These are phyloP conservation scores for Drosophila macrospina DNA, from an alignment of 2,888 invertebrate genomes.

Conservation along the genomic window DNA sequence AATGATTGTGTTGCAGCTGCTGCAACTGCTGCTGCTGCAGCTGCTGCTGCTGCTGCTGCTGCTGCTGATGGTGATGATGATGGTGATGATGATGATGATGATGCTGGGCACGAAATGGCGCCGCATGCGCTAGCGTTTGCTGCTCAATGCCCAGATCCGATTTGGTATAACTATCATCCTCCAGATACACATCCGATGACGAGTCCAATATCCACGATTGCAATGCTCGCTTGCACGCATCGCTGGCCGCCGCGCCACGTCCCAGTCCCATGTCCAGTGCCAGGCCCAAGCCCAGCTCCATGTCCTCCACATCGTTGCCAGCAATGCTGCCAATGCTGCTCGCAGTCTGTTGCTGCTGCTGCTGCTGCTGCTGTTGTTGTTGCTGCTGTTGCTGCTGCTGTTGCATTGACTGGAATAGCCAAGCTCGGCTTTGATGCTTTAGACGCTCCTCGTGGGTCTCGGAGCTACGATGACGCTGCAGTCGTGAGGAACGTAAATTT, in stretches of 20 bases:
- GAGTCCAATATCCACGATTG: slow-evolving; percentile 83
- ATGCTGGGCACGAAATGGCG: slow-evolving; percentile 46
- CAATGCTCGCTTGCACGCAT: slow-evolving; percentile 48
- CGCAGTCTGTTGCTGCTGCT: slow-evolving; percentile 54
- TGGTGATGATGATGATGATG: slow-evolving; percentile 66
- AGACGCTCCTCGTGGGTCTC: slow-evolving; percentile 84
- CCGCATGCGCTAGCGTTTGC: slow-evolving; percentile 46
- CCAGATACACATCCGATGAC: slow-evolving; percentile 85
- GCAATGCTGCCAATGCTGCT: too few relatives aligned
- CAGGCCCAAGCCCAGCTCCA: slow-evolving; percentile 72
- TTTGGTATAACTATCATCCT: slow-evolving; percentile 85
- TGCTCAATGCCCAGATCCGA: slow-evolving; percentile 85
- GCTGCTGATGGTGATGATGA: slow-evolving; percentile 55
- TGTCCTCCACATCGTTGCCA: slow-evolving; percentile 68
- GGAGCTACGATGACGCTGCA: slow-evolving; percentile 85
- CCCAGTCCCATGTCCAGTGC: slow-evolving; percentile 47
- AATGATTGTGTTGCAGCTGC: slow-evolving; percentile 65
- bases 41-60: slow-evolving; percentile 12
- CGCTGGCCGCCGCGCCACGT: slow-evolving; percentile 41
- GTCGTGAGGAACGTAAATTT: slow-evolving; percentile 73
- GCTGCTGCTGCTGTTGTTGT: slow-evolving; percentile 44
- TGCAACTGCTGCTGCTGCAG: too few relatives aligned
- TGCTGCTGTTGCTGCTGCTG: slow-evolving; percentile 75
- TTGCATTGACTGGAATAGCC: slow-evolving; percentile 80
- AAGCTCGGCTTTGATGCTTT: slow-evolving; percentile 78